Percentiles rank a stretch among this genome's conserved stretches.
Conservation (phyloP, 2,888 invertebrate species). For the Tipula helvola region DNA sequence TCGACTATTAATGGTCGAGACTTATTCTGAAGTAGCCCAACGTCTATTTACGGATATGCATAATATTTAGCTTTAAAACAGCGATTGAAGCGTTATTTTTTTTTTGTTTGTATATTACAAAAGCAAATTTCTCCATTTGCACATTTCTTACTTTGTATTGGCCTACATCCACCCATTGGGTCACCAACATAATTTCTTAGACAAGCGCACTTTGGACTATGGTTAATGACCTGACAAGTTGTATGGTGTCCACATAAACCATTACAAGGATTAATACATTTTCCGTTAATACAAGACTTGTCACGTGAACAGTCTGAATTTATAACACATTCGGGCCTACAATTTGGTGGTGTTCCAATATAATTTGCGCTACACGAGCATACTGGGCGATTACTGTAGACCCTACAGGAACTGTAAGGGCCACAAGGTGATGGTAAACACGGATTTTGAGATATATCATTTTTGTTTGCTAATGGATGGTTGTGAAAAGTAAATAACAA, state of each 20-base stretch:
- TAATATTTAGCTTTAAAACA: neutral
- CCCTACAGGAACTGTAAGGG: slow-evolving; percentile 39
- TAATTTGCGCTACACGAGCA: slow-evolving; percentile 61
- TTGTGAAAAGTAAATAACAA: neutral
- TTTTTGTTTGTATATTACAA: neutral
- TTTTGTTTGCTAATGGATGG: slow-evolving; percentile 10
- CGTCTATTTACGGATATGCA: no score
- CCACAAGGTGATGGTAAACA: slow-evolving; percentile 40
- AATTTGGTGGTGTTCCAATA: slow-evolving; percentile 58
- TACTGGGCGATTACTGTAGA: slow-evolving; percentile 49
- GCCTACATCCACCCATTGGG: slow-evolving; percentile 58
- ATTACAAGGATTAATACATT: slow-evolving; percentile 60
- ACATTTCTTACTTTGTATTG: slow-evolving; percentile 31
- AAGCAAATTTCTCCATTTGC: slow-evolving; percentile 13
- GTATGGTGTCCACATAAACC: slow-evolving; percentile 64
- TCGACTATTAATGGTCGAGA: no score
- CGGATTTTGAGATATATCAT: slow-evolving; percentile 25
- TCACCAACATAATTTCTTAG: slow-evolving; percentile 54
- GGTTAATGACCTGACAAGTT: slow-evolving; percentile 59
- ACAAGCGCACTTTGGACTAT: slow-evolving; percentile 65
- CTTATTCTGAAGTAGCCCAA: no score
- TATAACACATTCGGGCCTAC: slow-evolving; percentile 64
- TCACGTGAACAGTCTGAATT: slow-evolving; percentile 61
- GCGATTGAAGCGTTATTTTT: neutral
- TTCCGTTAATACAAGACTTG: slow-evolving; percentile 61